Conservation (phyloP, 30 jellyfish, hydroid and myxozoan genomes). For the Mastigias papua region DNA sequence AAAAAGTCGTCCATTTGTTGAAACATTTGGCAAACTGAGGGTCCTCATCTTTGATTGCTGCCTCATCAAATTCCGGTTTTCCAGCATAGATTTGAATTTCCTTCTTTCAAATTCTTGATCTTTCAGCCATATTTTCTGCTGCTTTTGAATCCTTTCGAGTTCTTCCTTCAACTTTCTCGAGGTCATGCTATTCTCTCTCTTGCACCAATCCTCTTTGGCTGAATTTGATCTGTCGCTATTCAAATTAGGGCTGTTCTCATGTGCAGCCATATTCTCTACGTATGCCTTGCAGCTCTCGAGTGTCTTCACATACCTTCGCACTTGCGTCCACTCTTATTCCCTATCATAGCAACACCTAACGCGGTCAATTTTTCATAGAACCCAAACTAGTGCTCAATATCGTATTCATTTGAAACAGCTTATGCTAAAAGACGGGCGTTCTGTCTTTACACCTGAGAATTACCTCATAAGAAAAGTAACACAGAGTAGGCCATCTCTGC, state of each 20-base stretch:
- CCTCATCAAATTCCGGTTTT: background rate
- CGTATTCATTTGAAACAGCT: too few species aligned
- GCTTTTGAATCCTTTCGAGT: conserved; percentile 2
- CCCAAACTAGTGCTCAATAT: too few species aligned
- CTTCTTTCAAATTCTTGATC: conserved; percentile 10
- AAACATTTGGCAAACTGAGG: background rate
- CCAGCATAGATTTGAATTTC: background rate
- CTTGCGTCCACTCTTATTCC: too few species aligned
- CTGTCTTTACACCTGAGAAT: too few species aligned
- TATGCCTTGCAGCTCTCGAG: background rate
- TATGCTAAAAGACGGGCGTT: too few species aligned
- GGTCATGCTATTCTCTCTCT: conserved; percentile 2
- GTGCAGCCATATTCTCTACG: background rate
- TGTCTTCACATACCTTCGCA: too few species aligned
- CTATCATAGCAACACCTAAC: too few species aligned
- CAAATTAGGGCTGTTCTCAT: background rate
- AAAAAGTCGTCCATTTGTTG: background rate
- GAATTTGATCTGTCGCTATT: background rate
- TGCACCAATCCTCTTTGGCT: conserved; percentile 16
- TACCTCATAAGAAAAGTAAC: too few species aligned
- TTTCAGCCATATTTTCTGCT: conserved; percentile 31
- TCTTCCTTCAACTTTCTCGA: conserved; percentile 17
- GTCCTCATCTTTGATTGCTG: background rate
- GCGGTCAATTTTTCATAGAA: too few species aligned
- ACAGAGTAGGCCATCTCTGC: too few species aligned